Evolutionary conservation across 2,888 invertebrate genomes (phyloP).

Genomic region (Timema cristinae): DNA sequence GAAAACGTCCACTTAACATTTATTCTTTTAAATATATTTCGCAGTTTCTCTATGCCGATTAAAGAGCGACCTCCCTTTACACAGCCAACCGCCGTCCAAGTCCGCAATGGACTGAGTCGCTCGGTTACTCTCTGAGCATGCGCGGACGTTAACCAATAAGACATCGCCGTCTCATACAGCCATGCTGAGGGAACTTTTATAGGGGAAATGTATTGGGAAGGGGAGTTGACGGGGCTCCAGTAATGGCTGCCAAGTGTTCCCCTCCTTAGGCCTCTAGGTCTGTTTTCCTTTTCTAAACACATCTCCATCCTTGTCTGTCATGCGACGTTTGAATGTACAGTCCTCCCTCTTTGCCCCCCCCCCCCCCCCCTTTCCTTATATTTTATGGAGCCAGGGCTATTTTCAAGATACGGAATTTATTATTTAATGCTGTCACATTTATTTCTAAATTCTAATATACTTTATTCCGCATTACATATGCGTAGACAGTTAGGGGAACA

Average conservation of each 20-base stretch:
- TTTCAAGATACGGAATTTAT: conserved; percentile 20
- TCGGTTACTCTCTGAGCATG: conserved; percentile 21
- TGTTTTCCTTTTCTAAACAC: too few relatives aligned
- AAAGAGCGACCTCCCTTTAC: too few relatives aligned
- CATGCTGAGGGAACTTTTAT: background rate
- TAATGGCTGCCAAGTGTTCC: conserved; percentile 27
- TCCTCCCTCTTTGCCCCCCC: too few relatives aligned
- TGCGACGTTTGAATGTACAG: too few relatives aligned
- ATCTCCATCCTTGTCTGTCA: too few relatives aligned
- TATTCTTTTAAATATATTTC: too few relatives aligned
- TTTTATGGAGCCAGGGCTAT: background rate
- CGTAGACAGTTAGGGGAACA: background rate
- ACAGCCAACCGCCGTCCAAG: conserved; percentile 11
- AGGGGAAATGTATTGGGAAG: too few relatives aligned
- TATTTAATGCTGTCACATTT: background rate
- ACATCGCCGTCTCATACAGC: conserved; percentile 5
- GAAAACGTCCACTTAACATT: too few relatives aligned
- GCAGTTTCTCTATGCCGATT: too few relatives aligned
- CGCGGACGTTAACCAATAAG: conserved; percentile 24
- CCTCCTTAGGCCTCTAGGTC: background rate
- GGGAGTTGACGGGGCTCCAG: conserved; percentile 10
- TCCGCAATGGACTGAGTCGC: conserved; percentile 20
- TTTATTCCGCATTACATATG: conserved; percentile 16
- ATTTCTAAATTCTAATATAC: conserved; percentile 11
- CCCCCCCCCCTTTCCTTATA: too few relatives aligned